A percentile compares a stretch with the other conserved stretches of the same genome.
Evolutionary conservation across 1,140 invertebrate genomes (phyloP).

Genomic region (Elysia chlorotica): DNA sequence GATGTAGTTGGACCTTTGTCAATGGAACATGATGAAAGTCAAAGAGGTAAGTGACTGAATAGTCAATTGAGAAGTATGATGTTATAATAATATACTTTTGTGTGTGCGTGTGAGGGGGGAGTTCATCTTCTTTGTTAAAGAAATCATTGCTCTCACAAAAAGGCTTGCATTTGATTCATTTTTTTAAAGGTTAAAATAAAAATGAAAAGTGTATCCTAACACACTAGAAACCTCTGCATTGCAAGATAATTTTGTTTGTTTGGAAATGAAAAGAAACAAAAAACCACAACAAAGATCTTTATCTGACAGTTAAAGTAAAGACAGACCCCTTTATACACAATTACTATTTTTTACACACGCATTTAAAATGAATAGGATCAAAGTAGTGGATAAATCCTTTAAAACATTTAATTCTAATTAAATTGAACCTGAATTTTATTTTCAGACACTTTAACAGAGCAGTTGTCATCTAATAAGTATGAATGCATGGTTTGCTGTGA

Average conservation of each 20-base stretch:
- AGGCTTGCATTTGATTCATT: neutral
- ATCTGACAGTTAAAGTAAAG: too few species aligned
- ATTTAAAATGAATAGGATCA: neutral
- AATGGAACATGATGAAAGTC: slow-evolving; percentile 21
- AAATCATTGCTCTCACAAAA: too few species aligned
- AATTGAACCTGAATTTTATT: neutral
- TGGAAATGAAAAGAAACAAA: too few species aligned
- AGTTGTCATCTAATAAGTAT: slow-evolving; percentile 75
- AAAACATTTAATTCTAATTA: neutral
- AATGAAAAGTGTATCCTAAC: neutral
- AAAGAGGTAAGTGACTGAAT: too few species aligned
- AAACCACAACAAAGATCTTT: too few species aligned
- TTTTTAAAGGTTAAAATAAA: neutral
- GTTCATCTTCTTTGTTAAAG: too few species aligned
- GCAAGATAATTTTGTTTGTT: neutral
- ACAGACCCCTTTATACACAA: too few species aligned
- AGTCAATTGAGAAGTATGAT: too few species aligned
- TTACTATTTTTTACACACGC: neutral
- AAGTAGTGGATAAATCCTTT: neutral
- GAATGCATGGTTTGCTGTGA: slow-evolving; percentile 96
- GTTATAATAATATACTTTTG: too few species aligned
- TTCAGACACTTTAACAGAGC: slow-evolving; percentile 63
- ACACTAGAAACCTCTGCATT: neutral
- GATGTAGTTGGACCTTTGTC: neutral
- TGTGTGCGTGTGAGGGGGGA: too few species aligned